Evolutionary conservation across 2,113 vertebrate species (phyloP).

Genomic region (Macrotis lagotis): DNA sequence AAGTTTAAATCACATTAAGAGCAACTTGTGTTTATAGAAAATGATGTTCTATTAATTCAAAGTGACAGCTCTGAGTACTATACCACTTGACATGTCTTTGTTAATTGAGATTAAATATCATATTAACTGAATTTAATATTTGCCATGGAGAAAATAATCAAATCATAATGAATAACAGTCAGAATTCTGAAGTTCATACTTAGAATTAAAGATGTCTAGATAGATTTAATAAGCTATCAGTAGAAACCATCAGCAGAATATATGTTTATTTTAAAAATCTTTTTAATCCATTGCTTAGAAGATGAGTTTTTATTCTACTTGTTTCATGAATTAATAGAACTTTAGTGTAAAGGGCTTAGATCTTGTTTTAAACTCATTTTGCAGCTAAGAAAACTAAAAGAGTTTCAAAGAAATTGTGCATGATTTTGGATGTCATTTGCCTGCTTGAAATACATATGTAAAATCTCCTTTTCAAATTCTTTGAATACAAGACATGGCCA

Average conservation of each 20-base stretch:
- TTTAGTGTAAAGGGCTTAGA: neutral
- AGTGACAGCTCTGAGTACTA: neutral
- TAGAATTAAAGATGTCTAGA: neutral
- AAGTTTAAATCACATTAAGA: neutral
- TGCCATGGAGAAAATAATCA: slow-evolving; percentile 36
- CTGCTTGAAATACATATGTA: neutral
- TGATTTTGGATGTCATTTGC: neutral
- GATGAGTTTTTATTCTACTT: neutral
- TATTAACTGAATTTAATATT: slow-evolving; percentile 39
- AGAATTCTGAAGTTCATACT: slow-evolving; percentile 23
- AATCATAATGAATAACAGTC: slow-evolving; percentile 8
- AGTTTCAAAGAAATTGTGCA: neutral
- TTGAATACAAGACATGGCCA: neutral
- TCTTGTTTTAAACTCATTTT: neutral
- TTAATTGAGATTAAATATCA: slow-evolving; percentile 34
- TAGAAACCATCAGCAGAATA: slow-evolving; percentile 36
- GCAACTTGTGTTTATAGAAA: slow-evolving; percentile 7
- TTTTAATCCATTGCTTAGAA: slow-evolving; percentile 14
- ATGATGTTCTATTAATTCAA: neutral
- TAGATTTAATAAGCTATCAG: slow-evolving; percentile 4
- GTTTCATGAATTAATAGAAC: neutral
- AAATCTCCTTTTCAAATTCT: neutral
- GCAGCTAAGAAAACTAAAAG: neutral
- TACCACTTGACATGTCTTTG: neutral
- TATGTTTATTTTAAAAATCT: slow-evolving; percentile 15